phyloP scores from a whole-genome alignment of 2,797 vertebrate genomes.

The Pygocentrus nattereri region DNA sequence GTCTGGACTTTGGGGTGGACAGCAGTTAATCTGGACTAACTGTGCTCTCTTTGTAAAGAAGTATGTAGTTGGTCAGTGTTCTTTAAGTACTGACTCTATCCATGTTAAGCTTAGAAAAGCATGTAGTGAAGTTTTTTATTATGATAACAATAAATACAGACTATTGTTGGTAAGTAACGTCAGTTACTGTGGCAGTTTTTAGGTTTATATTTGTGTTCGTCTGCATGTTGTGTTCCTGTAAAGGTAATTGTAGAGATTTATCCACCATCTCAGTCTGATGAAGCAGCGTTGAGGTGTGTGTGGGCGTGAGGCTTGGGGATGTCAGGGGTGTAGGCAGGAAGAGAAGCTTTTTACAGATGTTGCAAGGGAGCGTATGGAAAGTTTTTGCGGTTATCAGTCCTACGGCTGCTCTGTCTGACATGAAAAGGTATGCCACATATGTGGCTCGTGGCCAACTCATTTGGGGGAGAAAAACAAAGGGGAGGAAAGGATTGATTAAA shows the following conservation, averaged over 20 bases:
- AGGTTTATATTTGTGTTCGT: slow-evolving; percentile 1
- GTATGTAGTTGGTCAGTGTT: no score
- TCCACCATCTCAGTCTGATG: slow-evolving; percentile 1
- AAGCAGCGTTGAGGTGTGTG: slow-evolving; percentile 34
- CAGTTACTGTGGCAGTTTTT: slow-evolving; percentile 36
- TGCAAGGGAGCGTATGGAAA: slow-evolving; percentile 83
- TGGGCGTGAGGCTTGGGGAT: slow-evolving; percentile 36
- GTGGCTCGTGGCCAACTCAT: slow-evolving; percentile 64
- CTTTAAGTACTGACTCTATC: no score
- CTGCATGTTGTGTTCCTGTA: slow-evolving; percentile 45
- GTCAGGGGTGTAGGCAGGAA: slow-evolving; percentile 75
- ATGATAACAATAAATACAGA: no score
- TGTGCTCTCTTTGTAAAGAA: no score
- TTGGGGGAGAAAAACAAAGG: slow-evolving; percentile 41
- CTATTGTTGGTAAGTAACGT: no score
- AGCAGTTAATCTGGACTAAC: no score
- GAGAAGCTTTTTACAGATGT: slow-evolving; percentile 82
- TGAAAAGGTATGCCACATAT: slow-evolving; percentile 76
- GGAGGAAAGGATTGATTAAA: slow-evolving; percentile 31
- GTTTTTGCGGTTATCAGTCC: slow-evolving; percentile 84
- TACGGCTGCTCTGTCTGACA: slow-evolving; percentile 68
- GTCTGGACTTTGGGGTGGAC: no score
- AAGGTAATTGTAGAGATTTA: slow-evolving; percentile 24
- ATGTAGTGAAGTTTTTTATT: no score
- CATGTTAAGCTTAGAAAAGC: no score